These are phyloP conservation scores for Agonopterix subpropinquella DNA, from an alignment of 2,888 invertebrate species.

Conservation along the genomic window DNA sequence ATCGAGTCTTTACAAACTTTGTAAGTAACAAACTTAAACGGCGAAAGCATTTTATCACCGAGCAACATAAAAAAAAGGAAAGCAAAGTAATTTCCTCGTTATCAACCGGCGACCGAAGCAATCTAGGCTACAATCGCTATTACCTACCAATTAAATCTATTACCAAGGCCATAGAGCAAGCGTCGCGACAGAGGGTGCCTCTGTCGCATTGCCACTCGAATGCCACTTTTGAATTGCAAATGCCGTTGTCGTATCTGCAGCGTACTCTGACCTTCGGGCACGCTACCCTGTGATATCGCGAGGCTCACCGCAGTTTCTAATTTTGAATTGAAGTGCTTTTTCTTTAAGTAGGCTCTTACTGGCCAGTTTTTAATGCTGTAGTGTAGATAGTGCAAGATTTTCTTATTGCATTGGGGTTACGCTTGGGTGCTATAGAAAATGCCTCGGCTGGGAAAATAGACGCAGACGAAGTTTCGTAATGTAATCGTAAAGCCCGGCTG, in stretches of 20 bases:
- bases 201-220: conserved; percentile 33
- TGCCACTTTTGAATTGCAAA: conserved; percentile 36
- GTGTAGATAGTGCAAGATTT: no score
- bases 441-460: no score
- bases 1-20: no score
- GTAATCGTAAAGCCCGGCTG: no score
- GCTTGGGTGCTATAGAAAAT: no score
- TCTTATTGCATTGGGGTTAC: no score
- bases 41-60: no score
- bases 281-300: conserved; percentile 42
- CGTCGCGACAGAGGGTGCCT: conserved; percentile 17
- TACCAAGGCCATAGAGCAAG: conserved; percentile 23
- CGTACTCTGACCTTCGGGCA: conserved; percentile 35
- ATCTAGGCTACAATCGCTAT: neutral
- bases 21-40: no score
- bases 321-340: conserved; percentile 19
- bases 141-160: conserved; percentile 2
- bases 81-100: neutral
- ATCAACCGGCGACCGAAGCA: conserved; percentile 1
- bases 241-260: conserved; percentile 26
- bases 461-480: no score
- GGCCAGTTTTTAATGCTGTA: conserved; percentile 1
- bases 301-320: conserved; percentile 24
- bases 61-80: no score
- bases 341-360: conserved; percentile 6